Conservation (phyloP, 2,888 invertebrate species). For the Caenorhabditis doughertyi region DNA sequence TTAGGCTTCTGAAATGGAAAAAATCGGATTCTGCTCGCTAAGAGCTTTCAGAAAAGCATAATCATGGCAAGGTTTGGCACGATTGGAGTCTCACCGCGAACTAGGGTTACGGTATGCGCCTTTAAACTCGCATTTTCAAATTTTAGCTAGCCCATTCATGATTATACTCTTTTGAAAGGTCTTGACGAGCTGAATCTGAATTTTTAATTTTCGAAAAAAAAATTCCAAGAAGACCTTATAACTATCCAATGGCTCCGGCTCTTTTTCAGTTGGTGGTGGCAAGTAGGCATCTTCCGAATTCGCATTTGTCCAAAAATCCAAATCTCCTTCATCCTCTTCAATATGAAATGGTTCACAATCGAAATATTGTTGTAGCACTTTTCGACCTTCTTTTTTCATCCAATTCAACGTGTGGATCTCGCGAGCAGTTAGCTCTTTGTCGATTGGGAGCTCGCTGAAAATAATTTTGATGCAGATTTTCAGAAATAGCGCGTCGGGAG, state of each 20-base stretch:
- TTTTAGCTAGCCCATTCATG: too few relatives aligned
- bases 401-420: slow-evolving; percentile 11
- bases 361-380: slow-evolving; percentile 9
- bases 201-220: background rate
- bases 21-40: too few relatives aligned
- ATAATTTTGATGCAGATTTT: background rate
- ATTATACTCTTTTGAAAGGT: too few relatives aligned
- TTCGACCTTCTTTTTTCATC: slow-evolving; percentile 4
- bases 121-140: too few relatives aligned
- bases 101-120: too few relatives aligned
- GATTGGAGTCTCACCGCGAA: background rate
- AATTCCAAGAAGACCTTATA: background rate
- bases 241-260: background rate
- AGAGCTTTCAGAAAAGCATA: too few relatives aligned
- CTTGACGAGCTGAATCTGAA: too few relatives aligned
- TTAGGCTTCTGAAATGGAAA: too few relatives aligned
- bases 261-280: background rate
- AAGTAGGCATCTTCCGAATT: too few relatives aligned
- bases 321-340: slow-evolving; percentile 10
- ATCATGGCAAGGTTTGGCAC: too few relatives aligned
- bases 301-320: background rate
- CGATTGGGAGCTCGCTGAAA: background rate
- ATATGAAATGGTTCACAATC: slow-evolving; percentile 11
- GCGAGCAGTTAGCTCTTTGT: background rate
- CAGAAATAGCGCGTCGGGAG: too few relatives aligned